Base-by-base conservation (phyloP, 2,888 invertebrate genomes). In the Cryptocephalus moraei region DNA sequence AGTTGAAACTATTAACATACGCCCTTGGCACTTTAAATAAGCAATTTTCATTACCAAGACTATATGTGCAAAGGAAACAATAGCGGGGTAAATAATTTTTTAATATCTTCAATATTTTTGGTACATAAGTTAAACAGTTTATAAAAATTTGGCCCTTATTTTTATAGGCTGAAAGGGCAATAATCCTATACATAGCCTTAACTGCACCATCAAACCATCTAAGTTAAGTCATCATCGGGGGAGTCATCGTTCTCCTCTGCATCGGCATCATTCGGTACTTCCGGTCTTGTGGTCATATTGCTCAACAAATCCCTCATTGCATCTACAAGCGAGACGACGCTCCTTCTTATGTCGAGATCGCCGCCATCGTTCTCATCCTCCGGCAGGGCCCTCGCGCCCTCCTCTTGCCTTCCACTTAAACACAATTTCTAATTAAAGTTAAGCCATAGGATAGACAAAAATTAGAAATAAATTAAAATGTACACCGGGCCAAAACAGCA, bases 241-340 rank as follows among this genome's bases (percentile, higher is more conserved):
- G 73, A 72, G 57, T 74, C 75, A 51, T 74, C 74, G 53, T 74
- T 74, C 50, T 73, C 73, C 53, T 74, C 74, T 8, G 67, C 71
- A 50, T 73, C 73, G 1, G 70, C 74, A 53, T 75, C 74, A 50
- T 75, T 74, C 40, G 78, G 76, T 40, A 74, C 71, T 57, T 80
- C 79, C 2, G 77, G 76, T 44, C 80, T 75, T 22, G 22, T 22
- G 22, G 22, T 22, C 48, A 83, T 80, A 61, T 81, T 82, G 48
- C 79, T 78, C 36, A 86, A 68, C 47, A 86, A 73, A 58, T 85
- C 82, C 39, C 85, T 70, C 82, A 86, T 84, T 9, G 84, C 84
- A 58, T 82, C 82, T 54, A 86, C 75, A 48, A 86, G 71, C 1
- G 79, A 77, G 8, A 77, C 80, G 2, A 85, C 76, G 47, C 83